Evolutionary conservation across 2,888 invertebrate genomes (phyloP), one percentile per base, ranked within the genome.

Genomic region (Scaptomyza parva): DNA sequence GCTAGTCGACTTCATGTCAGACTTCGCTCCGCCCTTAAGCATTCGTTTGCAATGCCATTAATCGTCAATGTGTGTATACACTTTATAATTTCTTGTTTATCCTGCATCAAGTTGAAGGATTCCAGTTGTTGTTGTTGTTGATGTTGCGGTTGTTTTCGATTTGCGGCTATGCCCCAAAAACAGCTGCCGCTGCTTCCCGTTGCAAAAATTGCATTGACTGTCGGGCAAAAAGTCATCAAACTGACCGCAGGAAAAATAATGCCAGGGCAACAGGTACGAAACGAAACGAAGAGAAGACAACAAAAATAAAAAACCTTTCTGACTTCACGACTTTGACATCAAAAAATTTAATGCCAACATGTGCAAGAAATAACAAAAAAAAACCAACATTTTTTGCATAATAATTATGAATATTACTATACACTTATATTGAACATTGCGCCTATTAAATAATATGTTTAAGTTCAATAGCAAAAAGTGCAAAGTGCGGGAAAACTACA

Each of bases 341-440:
- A 64, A 48, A 48, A 48, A 70, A 67, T 53, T 53, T 33, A 68
- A 51, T 66, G 45, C 45, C 53, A 78, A 76, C 85, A 81, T 84
- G 69, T 81, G 78, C 78, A 78, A 62, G 59, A 77, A 64, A 62
- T 66, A 66, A 54, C 60, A 53, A 57, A 51, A 55, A 45, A 60
- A 50, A 43, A 44, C 43, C 45, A 58, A 7, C 30, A 50, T 40
- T 41, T 37, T 54, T 41, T 41, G 41, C 61, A 64, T 64, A 48
- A 43, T 62, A 70, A 77, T 75, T 62, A 69, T 50, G 3, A 20
- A 43, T 44, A 40, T 39, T 48, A 22, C 54, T 20, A 28, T 39
- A 14, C 7, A 45, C 26, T 53, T 54, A 14, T n/a, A n/a, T 33
- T 3, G 12, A 3, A 5, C 14, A 14, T 35, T 33, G 33, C 33